Conservation (phyloP, 2,797 vertebrate genomes). For the Oreonectes daqikongensis region DNA sequence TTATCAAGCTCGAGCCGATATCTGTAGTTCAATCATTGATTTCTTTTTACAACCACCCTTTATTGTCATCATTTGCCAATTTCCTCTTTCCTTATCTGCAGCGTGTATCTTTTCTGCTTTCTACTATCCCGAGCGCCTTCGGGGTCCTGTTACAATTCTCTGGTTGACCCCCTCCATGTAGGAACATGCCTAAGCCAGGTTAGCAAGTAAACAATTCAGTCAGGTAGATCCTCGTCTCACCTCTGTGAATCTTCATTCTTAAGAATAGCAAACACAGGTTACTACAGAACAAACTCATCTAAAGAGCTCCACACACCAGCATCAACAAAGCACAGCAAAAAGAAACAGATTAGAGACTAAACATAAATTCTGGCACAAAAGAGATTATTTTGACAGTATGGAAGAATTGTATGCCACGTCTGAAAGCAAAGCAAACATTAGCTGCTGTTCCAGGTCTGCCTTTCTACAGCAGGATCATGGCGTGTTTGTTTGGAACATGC, state of each 20-base stretch:
- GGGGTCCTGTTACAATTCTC: conserved; percentile 36
- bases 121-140: background rate
- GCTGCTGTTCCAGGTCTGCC: conserved; percentile 19
- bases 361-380: conserved; percentile 32
- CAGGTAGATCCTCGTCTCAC: conserved; percentile 8
- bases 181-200: conserved; percentile 35
- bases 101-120: conserved; percentile 6
- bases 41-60: conserved; percentile 21
- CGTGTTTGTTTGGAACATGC: conserved; percentile 39
- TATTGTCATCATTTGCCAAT: conserved; percentile 24
- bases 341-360: conserved; percentile 23
- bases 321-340: conserved; percentile 7
- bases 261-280: background rate
- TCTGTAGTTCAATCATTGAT: conserved; percentile 15
- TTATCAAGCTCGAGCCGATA: background rate
- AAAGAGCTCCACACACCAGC: conserved; percentile 15
- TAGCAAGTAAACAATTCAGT: conserved; percentile 29
- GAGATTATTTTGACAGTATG: conserved; percentile 41
- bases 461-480: background rate
- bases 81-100: conserved; percentile 24
- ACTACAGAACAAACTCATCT: background rate
- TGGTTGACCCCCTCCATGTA: conserved; percentile 26
- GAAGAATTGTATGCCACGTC: conserved; percentile 22
- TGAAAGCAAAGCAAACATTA: conserved; percentile 45
- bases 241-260: background rate